These are phyloP conservation scores for Matsumurasca onukii DNA, from an alignment of 1,140 invertebrate genomes.

Conservation along the genomic window DNA sequence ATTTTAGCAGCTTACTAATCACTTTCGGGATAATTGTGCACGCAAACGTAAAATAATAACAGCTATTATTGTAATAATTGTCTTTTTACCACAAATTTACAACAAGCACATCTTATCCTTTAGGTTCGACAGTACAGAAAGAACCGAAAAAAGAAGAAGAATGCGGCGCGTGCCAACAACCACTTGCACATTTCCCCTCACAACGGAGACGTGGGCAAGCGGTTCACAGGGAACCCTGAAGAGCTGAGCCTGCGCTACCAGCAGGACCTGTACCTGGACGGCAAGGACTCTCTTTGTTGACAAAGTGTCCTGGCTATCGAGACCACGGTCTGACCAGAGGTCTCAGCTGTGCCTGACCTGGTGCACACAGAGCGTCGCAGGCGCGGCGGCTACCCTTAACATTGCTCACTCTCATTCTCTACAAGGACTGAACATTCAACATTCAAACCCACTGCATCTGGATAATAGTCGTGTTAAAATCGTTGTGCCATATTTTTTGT, in stretches of 20 bases:
- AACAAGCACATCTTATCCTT: too few species aligned
- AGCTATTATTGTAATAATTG: too few species aligned
- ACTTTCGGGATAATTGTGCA: too few species aligned
- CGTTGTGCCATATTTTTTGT: too few species aligned
- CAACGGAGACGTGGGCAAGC: conserved; percentile 44
- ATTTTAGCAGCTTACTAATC: too few species aligned
- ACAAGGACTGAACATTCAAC: too few species aligned
- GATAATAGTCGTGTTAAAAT: too few species aligned
- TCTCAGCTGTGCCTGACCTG: conserved; percentile 18
- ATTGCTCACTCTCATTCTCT: neutral
- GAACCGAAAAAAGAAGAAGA: conserved; percentile 46
- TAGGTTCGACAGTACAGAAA: conserved; percentile 60
- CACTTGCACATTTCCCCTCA: conserved; percentile 58
- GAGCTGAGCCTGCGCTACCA: conserved; percentile 64
- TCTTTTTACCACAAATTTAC: too few species aligned
- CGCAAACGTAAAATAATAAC: too few species aligned
- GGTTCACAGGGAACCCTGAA: conserved; percentile 45
- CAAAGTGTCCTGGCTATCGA: conserved; percentile 61
- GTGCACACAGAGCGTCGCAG: neutral
- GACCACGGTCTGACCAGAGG: conserved; percentile 56
- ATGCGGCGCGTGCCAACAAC: conserved; percentile 46
- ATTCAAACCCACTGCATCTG: too few species aligned
- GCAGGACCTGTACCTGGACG: conserved; percentile 62
- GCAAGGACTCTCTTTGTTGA: conserved; percentile 74
- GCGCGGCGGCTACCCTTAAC: conserved; percentile 1